A percentile compares a stretch with the other conserved stretches of the same genome.
These are phyloP conservation scores for Dermatemys mawii DNA, from an alignment of 2,113 vertebrate genomes.

Conservation along the genomic window DNA sequence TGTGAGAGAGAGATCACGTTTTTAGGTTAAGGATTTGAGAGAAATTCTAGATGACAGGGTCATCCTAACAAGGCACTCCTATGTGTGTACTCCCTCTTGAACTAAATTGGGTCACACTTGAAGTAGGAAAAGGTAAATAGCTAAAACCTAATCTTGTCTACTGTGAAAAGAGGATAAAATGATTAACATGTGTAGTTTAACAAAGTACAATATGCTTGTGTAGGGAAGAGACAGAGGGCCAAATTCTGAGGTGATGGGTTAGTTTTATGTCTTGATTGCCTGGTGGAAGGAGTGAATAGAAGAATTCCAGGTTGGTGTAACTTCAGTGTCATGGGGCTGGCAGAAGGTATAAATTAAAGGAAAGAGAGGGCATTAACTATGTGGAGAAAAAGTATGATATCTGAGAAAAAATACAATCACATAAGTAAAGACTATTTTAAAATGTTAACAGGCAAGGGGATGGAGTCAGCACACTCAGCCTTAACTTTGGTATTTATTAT, in stretches of 20 bases:
- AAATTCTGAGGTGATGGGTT: background rate
- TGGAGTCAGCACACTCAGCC: background rate
- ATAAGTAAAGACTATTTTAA: background rate
- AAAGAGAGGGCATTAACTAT: background rate
- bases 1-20: slow-evolving; percentile 68
- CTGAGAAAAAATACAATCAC: background rate
- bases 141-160: background rate
- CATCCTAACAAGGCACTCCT: background rate
- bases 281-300: background rate
- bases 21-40: background rate
- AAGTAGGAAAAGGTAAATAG: background rate
- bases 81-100: background rate
- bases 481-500: background rate
- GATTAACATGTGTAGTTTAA: slow-evolving; percentile 40
- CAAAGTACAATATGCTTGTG: background rate
- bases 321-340: background rate
- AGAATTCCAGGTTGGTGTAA: background rate
- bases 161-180: slow-evolving; percentile 59
- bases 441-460: background rate
- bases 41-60: background rate
- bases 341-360: background rate
- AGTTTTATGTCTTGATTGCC: background rate
- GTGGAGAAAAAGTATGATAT: background rate
- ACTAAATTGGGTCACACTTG: background rate
- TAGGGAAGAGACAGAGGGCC: background rate